Conservation (phyloP, 2,113 vertebrate genomes). For the Castor canadensis region DNA sequence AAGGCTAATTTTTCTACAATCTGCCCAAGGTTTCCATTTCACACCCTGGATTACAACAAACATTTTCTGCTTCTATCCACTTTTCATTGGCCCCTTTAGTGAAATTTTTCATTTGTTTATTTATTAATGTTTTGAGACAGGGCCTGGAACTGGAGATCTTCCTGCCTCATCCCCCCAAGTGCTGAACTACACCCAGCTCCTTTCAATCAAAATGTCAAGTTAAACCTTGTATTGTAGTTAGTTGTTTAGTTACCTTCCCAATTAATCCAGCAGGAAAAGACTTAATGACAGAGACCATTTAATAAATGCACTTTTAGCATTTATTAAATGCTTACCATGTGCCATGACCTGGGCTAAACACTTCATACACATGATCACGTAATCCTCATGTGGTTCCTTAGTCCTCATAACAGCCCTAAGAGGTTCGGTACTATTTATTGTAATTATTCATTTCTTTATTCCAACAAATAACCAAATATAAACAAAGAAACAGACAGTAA, state of each 20-base stretch:
- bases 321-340: not conserved
- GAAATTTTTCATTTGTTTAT: not conserved
- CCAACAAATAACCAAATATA: constrained; percentile 14
- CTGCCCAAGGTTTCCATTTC: not conserved
- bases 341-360: not conserved
- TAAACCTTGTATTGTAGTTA: not conserved
- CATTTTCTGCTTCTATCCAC: not conserved
- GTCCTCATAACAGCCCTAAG: not conserved
- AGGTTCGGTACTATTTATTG: not conserved
- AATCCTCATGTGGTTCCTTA: not conserved
- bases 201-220: not conserved
- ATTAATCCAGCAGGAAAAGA: not conserved
- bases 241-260: not conserved
- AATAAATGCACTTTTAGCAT: not conserved
- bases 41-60: not conserved
- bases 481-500: not conserved
- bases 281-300: not conserved
- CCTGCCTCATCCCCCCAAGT: too few relatives aligned
- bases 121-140: too few relatives aligned
- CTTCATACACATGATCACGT: not conserved
- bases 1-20: constrained; percentile 35
- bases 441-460: constrained; percentile 8
- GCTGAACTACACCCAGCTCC: not conserved
- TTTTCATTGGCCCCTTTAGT: not conserved
- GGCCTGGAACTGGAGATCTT: too few relatives aligned